Conservation (phyloP, 2,888 invertebrate genomes). For the Stictocephala bisonia region DNA sequence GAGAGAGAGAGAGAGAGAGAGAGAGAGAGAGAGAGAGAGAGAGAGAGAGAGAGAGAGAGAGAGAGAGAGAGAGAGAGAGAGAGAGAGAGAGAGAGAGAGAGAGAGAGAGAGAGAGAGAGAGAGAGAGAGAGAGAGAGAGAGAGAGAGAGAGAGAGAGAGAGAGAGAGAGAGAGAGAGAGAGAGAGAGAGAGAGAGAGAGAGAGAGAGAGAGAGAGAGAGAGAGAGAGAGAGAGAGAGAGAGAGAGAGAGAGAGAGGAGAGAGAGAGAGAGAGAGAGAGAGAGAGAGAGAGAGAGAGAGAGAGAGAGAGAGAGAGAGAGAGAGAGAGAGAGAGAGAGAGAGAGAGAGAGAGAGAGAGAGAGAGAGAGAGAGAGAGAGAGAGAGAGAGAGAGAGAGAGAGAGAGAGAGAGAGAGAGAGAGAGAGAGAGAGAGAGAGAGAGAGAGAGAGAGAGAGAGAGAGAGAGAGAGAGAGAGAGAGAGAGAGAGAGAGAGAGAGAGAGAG, state of each 20-base stretch:
- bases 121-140: constrained; percentile 45
- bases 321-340: constrained; percentile 43
- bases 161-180: constrained; percentile 44
- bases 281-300: constrained; percentile 43
- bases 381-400: constrained; percentile 23
- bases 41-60: constrained; percentile 45
- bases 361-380: constrained; percentile 45
- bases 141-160: constrained; percentile 28
- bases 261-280: constrained; percentile 19
- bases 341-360: constrained; percentile 30
- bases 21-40: constrained; percentile 28
- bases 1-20: constrained; percentile 44
- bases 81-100: constrained; percentile 45
- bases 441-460: constrained; percentile 46
- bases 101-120: constrained; percentile 19
- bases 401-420: constrained; percentile 46
- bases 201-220: constrained; percentile 41
- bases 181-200: constrained; percentile 37
- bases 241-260: constrained; percentile 44
- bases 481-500: constrained; percentile 45
- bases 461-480: constrained; percentile 15
- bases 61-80: constrained; percentile 16
- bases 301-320: constrained; percentile 28
- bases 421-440: constrained; percentile 11
- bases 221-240: constrained; percentile 40